Percentiles rank a stretch among this genome's conserved stretches.
Conservation (phyloP, 2,113 vertebrate genomes). For the Otocyon megalotis region DNA sequence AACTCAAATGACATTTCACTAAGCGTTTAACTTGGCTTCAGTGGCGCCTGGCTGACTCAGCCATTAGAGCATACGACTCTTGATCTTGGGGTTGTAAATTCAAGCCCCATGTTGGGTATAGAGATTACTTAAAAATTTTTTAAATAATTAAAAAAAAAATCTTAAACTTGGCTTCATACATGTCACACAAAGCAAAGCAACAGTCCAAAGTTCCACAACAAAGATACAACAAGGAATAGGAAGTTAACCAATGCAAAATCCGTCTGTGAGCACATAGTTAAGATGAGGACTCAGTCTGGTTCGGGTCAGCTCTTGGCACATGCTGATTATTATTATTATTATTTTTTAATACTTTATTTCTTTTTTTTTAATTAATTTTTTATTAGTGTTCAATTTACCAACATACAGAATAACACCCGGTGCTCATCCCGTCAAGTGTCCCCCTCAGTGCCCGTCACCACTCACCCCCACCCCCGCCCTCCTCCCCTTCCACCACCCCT, state of each 20-base stretch:
- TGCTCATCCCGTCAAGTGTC: no score
- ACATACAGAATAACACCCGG: no score
- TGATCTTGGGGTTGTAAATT: background rate
- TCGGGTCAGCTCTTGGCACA: background rate
- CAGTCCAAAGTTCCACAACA: background rate
- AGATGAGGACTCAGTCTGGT: background rate
- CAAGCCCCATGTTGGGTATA: background rate
- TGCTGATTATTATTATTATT: background rate
- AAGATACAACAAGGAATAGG: background rate
- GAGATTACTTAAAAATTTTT: background rate
- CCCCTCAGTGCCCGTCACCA: no score
- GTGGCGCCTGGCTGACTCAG: background rate
- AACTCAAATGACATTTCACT: background rate
- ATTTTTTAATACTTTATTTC: no score
- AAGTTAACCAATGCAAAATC: background rate
- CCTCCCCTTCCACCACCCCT: no score
- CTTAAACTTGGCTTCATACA: background rate
- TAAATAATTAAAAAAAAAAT: background rate
- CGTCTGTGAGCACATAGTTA: background rate
- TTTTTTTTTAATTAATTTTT: no score
- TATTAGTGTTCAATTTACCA: no score
- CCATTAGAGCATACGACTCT: background rate
- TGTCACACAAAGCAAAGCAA: background rate
- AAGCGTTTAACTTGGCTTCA: background rate
- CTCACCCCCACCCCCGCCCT: no score